Evolutionary conservation across 2,113 vertebrate species (phyloP), one percentile per base, ranked within the genome.

Genomic region (Oreotrochilus melanogaster): DNA sequence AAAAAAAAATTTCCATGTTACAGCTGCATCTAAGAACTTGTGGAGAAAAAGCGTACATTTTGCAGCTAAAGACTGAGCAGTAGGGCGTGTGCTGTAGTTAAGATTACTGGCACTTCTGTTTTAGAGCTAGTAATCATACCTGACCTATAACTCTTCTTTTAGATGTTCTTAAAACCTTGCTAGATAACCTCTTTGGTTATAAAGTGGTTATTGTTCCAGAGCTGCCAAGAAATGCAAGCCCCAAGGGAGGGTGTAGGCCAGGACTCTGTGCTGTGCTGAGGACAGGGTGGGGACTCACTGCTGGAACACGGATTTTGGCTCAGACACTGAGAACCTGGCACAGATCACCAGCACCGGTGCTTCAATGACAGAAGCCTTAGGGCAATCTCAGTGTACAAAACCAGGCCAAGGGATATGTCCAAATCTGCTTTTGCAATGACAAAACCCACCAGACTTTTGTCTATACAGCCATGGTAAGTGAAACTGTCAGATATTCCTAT

Each of bases 291-390:
- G 57, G n/a, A 56, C 9, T 43, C 2, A 3, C 23, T 92, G 37
- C 33, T 91, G n/a, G 48, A 58, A 45, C 1, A 1, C 16, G 13
- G 51, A 7, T 37, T 73, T 95, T 86, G 83, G 65, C 27, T 74
- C 0, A 0, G 33, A 35, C 35, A 53, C 31, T 35, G n/a, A 84
- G 61, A 81, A 56, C 11, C 25, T 78, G 83, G 42, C 76, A 27
- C 0, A 2, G 31, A 47, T 31, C n/a, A 43, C 47, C 2, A 27
- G 24, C 61, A 47, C 2, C 0, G 1, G 18, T 1, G 2, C 35
- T 60, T 75, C 1, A 1, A n/a, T 23, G 17, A 30, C 0, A 2
- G 62, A 92, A 86, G 27, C 4, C 16, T 80, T 37, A 33, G 48
- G 42, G 72, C 1, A 66, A n/a, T 24, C 54, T 65, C 42, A 54